Evolutionary conservation across 2,888 invertebrate species (phyloP).

Genomic region (Vanessa cardui): DNA sequence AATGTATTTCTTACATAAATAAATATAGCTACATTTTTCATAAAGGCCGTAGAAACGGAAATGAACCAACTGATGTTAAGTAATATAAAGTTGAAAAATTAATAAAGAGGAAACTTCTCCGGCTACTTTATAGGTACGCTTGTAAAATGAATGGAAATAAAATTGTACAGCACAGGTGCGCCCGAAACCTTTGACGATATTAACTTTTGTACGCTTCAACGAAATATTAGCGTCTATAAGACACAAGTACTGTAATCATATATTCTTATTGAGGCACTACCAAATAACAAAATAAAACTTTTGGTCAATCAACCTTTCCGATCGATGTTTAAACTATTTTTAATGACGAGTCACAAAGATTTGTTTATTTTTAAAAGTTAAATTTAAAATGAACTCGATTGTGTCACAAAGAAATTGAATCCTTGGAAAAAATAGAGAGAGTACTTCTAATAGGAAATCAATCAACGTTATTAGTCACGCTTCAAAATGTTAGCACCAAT

Average conservation of each 20-base stretch:
- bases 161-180: constrained; percentile 81
- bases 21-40: constrained; percentile 30
- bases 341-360: background rate
- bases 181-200: constrained; percentile 79
- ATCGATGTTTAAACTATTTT: background rate
- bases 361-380: constrained; percentile 21
- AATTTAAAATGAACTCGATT: constrained; percentile 58
- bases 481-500: constrained; percentile 58
- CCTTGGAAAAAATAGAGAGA: constrained; percentile 51
- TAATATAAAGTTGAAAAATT: constrained; percentile 83
- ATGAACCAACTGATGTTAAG: constrained; percentile 74
- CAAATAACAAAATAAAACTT: background rate
- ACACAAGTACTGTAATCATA: constrained; percentile 8
- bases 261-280: background rate
- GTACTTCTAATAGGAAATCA: constrained; percentile 68
- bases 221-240: constrained; percentile 31
- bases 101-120: constrained; percentile 81
- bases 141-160: constrained; percentile 82
- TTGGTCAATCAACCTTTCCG: background rate
- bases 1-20: constrained; percentile 12
- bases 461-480: constrained; percentile 70
- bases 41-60: constrained; percentile 50
- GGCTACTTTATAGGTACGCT: constrained; percentile 79
- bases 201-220: constrained; percentile 68
- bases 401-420: constrained; percentile 66